Percentiles rank a stretch among this genome's conserved stretches.
Evolutionary conservation across 2,797 vertebrate species (phyloP).

Genomic region (Babyrousa celebensis): DNA sequence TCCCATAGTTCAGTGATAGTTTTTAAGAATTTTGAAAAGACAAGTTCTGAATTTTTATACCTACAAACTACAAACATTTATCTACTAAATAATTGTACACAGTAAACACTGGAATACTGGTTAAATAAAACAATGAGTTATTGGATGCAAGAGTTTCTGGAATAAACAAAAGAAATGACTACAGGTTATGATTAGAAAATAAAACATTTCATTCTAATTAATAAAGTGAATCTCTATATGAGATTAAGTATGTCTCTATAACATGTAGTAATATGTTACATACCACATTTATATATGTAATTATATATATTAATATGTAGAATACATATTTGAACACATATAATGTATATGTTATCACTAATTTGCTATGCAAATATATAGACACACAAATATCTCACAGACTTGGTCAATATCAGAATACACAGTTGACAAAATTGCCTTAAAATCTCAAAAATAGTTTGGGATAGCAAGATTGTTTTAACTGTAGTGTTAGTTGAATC

Average conservation of each 20-base stretch:
- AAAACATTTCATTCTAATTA: slow-evolving; percentile 5
- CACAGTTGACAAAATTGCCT: neutral
- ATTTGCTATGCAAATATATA: neutral
- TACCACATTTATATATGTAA: neutral
- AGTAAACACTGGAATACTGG: neutral
- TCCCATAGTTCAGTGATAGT: neutral
- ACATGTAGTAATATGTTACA: neutral
- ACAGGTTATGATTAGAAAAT: neutral
- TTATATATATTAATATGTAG: neutral
- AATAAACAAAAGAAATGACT: slow-evolving; percentile 34
- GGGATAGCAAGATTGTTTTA: neutral
- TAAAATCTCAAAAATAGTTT: neutral
- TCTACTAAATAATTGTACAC: neutral
- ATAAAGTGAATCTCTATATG: slow-evolving; percentile 10
- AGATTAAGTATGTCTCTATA: neutral
- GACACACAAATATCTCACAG: neutral
- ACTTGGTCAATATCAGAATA: slow-evolving; percentile 25
- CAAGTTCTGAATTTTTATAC: slow-evolving; percentile 9
- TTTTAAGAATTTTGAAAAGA: slow-evolving; percentile 31
- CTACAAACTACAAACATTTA: neutral
- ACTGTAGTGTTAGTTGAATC: neutral
- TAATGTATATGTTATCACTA: neutral
- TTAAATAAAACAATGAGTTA: slow-evolving; percentile 7
- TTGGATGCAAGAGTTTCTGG: neutral
- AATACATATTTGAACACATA: neutral